These are phyloP conservation scores for Argentina silus DNA, from an alignment of 2,797 vertebrate genomes.

Conservation along the genomic window DNA sequence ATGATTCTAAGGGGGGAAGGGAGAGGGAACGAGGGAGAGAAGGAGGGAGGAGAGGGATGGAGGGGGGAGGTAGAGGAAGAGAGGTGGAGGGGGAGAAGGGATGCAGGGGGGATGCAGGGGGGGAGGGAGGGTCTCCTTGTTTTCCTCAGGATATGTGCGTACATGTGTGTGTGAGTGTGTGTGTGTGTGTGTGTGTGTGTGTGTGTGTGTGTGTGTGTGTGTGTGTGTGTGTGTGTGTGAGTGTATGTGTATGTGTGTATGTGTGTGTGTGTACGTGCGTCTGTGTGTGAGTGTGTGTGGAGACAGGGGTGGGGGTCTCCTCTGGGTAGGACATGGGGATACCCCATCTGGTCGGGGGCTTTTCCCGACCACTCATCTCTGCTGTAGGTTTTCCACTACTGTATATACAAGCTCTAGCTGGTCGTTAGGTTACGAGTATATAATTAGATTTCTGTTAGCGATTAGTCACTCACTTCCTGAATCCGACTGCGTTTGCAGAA, in stretches of 20 bases:
- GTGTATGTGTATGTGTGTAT: no score
- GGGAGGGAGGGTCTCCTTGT: no score
- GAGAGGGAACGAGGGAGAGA: constrained; percentile 9
- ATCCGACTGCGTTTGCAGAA: constrained; percentile 49
- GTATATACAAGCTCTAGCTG: constrained; percentile 46
- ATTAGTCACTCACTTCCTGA: constrained; percentile 66
- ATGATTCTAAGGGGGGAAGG: neutral
- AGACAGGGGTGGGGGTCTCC: constrained; percentile 43
- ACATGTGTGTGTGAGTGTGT: no score
- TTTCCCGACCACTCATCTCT: constrained; percentile 56
- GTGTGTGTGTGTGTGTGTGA: no score
- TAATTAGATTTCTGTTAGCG: constrained; percentile 61
- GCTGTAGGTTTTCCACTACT: constrained; percentile 28
- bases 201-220: no score
- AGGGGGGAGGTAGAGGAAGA: neutral
- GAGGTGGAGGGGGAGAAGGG: no score
- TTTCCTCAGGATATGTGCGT: no score
- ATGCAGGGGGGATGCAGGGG: no score
- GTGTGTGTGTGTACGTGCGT: no score
- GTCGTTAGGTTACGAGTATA: constrained; percentile 52
- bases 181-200: no score
- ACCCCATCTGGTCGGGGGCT: constrained; percentile 57
- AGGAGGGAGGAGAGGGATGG: constrained; percentile 2
- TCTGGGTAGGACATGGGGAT: constrained; percentile 40
- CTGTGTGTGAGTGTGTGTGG: no score